Evolutionary conservation across 1,140 invertebrate genomes (phyloP).

Genomic region (Hydropsyche tenuis): DNA sequence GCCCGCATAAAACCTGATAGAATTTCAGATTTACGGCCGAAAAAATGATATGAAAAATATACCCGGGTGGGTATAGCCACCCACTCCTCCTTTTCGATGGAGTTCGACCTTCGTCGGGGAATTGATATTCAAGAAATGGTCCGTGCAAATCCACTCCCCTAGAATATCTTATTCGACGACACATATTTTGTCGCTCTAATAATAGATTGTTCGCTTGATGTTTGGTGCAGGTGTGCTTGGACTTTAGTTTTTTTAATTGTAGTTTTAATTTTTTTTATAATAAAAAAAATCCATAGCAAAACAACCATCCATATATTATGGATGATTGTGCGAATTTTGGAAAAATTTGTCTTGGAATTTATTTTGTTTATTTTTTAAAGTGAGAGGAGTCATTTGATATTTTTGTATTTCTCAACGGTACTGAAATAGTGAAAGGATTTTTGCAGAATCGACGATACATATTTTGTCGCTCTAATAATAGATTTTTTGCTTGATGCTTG

Average conservation of each 20-base stretch:
- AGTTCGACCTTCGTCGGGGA: not conserved
- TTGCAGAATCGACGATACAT: no score
- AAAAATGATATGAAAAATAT: constrained; percentile 44
- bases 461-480: not conserved
- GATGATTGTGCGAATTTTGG: no score
- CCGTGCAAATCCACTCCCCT: not conserved
- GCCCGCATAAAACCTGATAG: constrained; percentile 49
- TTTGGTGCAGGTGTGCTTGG: not conserved
- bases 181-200: constrained; percentile 9
- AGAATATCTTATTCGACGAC: constrained; percentile 15
- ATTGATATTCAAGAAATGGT: constrained; percentile 39
- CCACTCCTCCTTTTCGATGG: not conserved
- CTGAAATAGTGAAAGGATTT: no score
- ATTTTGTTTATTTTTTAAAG: no score
- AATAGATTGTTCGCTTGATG: constrained; percentile 1
- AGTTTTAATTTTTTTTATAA: no score
- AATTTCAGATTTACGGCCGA: constrained; percentile 46
- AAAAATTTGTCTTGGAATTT: no score
- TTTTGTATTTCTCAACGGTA: no score
- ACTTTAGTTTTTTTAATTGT: no score
- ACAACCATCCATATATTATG: no score
- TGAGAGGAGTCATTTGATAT: no score
- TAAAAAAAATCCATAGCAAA: no score
- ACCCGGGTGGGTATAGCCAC: not conserved
- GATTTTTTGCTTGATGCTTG: not conserved